phyloP scores from a whole-genome alignment of 2,797 vertebrate genomes.

The Avahi laniger region DNA sequence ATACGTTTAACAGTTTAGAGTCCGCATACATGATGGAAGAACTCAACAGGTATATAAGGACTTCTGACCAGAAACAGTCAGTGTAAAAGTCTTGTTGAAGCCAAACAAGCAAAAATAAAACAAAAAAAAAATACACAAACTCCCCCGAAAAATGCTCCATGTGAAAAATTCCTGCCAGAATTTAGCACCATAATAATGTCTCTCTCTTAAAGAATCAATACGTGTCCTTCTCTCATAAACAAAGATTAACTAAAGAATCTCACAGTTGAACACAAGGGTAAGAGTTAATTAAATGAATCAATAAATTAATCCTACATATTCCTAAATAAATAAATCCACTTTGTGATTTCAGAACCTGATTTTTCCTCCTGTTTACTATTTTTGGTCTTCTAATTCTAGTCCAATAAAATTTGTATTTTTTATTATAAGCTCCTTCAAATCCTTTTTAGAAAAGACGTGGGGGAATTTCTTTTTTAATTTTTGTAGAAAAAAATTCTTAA shows the following conservation, averaged over 20 bases:
- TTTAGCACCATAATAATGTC: neutral
- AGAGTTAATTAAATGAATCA: neutral
- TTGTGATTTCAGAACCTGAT: neutral
- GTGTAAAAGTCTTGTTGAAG: neutral
- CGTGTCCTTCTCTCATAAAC: neutral
- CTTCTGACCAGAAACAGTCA: neutral
- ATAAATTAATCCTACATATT: neutral
- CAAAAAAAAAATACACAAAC: neutral
- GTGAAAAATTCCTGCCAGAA: neutral
- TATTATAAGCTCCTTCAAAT: neutral
- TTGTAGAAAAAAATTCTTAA: conserved; percentile 2
- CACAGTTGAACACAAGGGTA: neutral
- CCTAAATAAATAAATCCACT: neutral
- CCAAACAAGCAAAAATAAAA: neutral
- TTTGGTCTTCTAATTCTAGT: conserved; percentile 18
- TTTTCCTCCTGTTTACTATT: neutral
- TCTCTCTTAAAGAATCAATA: neutral
- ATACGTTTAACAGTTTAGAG: neutral
- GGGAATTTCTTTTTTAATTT: neutral
- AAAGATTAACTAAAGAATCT: conserved; percentile 26
- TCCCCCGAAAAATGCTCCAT: neutral
- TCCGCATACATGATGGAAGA: neutral
- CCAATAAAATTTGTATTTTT: neutral
- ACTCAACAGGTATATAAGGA: neutral
- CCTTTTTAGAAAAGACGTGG: neutral